Percentiles rank a stretch among this genome's conserved stretches.
Conservation (phyloP, 2,797 vertebrate species). For the Brachyalestes nurse region DNA sequence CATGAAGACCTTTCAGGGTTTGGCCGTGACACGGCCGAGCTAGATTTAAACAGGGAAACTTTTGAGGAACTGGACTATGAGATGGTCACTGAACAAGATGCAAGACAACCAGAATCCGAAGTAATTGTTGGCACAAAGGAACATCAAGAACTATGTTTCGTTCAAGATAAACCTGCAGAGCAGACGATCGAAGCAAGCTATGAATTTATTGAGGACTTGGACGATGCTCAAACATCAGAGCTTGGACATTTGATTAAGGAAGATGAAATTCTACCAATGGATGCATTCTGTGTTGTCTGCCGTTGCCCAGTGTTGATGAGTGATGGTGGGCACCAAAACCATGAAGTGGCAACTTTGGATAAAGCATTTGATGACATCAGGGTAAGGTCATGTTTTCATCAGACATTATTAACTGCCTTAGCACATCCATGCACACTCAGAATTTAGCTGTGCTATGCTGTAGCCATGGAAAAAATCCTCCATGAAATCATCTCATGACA, state of each 20-base stretch:
- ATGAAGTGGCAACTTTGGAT: slow-evolving; percentile 83
- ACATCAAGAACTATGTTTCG: slow-evolving; percentile 58
- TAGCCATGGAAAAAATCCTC: slow-evolving; percentile 15
- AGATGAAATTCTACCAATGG: slow-evolving; percentile 78
- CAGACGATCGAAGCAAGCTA: slow-evolving; percentile 79
- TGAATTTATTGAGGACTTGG: slow-evolving; percentile 83
- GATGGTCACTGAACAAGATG: slow-evolving; percentile 79
- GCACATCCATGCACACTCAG: not conserved
- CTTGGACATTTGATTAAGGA: slow-evolving; percentile 70
- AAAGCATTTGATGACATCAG: slow-evolving; percentile 85
- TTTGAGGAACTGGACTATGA: slow-evolving; percentile 83
- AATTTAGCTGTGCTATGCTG: slow-evolving; percentile 2
- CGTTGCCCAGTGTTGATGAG: slow-evolving; percentile 83
- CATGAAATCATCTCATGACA: slow-evolving; percentile 66
- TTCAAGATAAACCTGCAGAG: slow-evolving; percentile 67
- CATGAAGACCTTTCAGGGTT: slow-evolving; percentile 72
- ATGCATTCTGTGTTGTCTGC: slow-evolving; percentile 89
- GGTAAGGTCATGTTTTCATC: slow-evolving; percentile 62
- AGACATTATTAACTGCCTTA: not conserved
- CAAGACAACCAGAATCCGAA: slow-evolving; percentile 71
- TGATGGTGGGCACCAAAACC: slow-evolving; percentile 84
- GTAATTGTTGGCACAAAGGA: slow-evolving; percentile 63
- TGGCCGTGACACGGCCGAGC: slow-evolving; percentile 40
- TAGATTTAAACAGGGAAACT: slow-evolving; percentile 62
- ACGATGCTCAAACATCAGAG: slow-evolving; percentile 69